Conservation (phyloP, 2,888 invertebrate genomes). For the Sarcophaga carnaria region DNA sequence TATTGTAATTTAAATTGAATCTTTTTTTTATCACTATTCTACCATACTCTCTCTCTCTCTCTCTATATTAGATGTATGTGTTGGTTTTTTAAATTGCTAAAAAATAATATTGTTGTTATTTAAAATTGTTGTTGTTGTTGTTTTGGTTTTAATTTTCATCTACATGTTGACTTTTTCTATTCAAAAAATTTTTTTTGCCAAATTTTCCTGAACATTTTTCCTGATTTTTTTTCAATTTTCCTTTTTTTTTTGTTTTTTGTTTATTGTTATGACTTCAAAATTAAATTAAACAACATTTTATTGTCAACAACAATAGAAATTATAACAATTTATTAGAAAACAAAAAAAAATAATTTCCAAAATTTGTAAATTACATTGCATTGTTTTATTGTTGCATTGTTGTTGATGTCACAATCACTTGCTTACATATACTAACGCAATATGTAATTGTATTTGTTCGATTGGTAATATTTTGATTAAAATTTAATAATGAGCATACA, state of each 20-base stretch:
- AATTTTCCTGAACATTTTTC: neutral
- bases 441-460: too few species aligned
- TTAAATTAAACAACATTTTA: slow-evolving; percentile 27
- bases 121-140: slow-evolving; percentile 35
- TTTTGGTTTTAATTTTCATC: slow-evolving; percentile 4
- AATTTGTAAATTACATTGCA: neutral
- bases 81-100: slow-evolving; percentile 48
- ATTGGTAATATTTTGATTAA: too few species aligned
- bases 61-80: neutral
- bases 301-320: slow-evolving; percentile 17
- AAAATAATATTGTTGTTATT: slow-evolving; percentile 53
- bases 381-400: neutral
- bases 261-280: slow-evolving; percentile 33
- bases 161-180: slow-evolving; percentile 42
- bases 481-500: too few species aligned
- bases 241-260: neutral
- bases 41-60: neutral
- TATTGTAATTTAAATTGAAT: too few species aligned
- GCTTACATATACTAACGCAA: too few species aligned
- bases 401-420: too few species aligned
- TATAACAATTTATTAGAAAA: neutral
- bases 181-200: slow-evolving; percentile 24
- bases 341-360: slow-evolving; percentile 7
- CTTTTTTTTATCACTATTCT: too few species aligned
- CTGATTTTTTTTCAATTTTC: neutral